Conservation (phyloP, 1,140 invertebrate species). For the Bombus terrestris region DNA sequence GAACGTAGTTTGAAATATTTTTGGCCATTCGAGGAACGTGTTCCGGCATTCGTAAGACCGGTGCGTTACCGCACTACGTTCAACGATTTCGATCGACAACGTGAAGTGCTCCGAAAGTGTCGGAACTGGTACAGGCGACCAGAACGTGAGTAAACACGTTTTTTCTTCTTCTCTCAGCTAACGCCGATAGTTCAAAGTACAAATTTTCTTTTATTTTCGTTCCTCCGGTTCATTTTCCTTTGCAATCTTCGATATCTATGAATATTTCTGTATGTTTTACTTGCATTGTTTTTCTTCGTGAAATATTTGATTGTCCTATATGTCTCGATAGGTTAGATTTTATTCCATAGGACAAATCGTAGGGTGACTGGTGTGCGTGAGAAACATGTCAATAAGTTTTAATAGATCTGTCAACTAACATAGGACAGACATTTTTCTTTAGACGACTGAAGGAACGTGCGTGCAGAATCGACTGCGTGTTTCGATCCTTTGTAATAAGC, state of each 20-base stretch:
- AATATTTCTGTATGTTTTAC: not conserved
- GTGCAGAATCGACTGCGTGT: conserved; percentile 17
- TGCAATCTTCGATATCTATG: not conserved
- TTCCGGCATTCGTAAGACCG: conserved; percentile 10
- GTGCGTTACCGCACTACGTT: conserved; percentile 26
- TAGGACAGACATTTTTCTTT: not conserved
- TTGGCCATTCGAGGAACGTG: not conserved
- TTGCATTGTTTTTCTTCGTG: not conserved
- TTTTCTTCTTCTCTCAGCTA: conserved; percentile 8
- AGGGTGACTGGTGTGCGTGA: not conserved
- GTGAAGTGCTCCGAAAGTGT: conserved; percentile 44
- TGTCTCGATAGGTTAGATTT: conserved; percentile 29
- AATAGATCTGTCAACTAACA: not conserved
- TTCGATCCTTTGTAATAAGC: conserved; percentile 39
- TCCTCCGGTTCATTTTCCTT: not conserved
- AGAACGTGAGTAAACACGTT: conserved; percentile 70
- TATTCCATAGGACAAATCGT: not conserved
- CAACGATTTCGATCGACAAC: conserved; percentile 40
- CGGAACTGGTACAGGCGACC: conserved; percentile 43
- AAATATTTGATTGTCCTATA: not conserved
- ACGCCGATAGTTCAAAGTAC: conserved; percentile 54
- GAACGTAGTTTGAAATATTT: not conserved
- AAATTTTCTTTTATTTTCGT: conserved; percentile 8
- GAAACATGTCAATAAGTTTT: not conserved
- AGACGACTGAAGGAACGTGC: not conserved